These are phyloP conservation scores for Thripadectes ignobilis DNA, from an alignment of 2,797 vertebrate genomes.

Conservation along the genomic window DNA sequence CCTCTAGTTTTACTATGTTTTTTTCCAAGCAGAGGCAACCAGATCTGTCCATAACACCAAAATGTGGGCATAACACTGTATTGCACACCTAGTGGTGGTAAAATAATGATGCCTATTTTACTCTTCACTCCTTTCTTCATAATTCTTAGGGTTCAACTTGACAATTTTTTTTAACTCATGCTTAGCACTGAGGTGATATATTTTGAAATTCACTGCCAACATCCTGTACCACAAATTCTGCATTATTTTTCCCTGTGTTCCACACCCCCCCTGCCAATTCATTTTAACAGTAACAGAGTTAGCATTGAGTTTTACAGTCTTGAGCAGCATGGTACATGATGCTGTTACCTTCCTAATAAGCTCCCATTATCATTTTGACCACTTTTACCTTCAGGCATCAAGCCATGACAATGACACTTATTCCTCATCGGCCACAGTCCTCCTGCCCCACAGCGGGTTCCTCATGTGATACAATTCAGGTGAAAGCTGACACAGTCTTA, in stretches of 20 bases:
- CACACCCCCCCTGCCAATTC: neutral
- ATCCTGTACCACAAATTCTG: neutral
- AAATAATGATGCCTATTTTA: neutral
- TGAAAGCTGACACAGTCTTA: neutral
- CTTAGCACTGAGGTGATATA: neutral
- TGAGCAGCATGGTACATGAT: neutral
- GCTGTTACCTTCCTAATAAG: neutral
- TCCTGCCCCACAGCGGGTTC: neutral
- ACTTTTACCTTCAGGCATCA: neutral
- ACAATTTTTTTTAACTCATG: neutral
- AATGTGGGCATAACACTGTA: neutral
- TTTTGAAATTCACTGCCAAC: neutral
- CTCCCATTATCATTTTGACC: neutral
- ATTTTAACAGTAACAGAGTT: neutral
- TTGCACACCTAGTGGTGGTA: neutral
- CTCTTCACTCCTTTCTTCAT: neutral
- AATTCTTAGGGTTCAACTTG: neutral
- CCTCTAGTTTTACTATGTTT: neutral
- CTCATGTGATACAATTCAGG: neutral
- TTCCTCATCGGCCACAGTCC: neutral
- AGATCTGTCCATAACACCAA: neutral
- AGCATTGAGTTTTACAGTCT: neutral
- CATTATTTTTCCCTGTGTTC: neutral
- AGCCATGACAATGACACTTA: neutral
- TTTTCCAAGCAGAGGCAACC: neutral